These are phyloP conservation scores for Leucoptera coffeella DNA, from an alignment of 2,888 invertebrate species.

Conservation along the genomic window DNA sequence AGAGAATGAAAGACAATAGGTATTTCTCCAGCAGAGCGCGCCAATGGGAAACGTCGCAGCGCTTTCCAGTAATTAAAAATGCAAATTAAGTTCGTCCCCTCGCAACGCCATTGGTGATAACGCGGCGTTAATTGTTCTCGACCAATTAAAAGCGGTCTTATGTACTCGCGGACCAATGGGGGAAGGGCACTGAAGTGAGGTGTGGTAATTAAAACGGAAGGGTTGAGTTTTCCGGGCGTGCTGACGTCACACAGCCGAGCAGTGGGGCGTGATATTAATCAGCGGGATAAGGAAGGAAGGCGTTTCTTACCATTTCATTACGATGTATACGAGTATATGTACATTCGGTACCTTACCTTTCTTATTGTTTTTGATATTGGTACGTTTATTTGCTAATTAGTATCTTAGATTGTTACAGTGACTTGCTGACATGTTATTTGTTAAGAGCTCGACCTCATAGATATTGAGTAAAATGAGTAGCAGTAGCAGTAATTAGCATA, in stretches of 20 bases:
- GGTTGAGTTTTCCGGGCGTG: slow-evolving; percentile 46
- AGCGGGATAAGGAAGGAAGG: slow-evolving; percentile 17
- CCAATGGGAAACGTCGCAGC: slow-evolving; percentile 22
- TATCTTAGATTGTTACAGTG: too few species aligned
- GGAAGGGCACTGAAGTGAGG: slow-evolving; percentile 33
- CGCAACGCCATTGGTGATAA: slow-evolving; percentile 38
- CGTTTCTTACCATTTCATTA: too few species aligned
- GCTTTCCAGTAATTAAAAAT: slow-evolving; percentile 43
- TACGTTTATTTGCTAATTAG: too few species aligned
- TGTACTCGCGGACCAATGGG: slow-evolving; percentile 24
- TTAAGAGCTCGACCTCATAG: too few species aligned
- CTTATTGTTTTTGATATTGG: too few species aligned
- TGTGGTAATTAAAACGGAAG: slow-evolving; percentile 51
- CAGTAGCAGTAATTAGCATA: too few species aligned
- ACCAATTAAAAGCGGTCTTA: slow-evolving; percentile 44
- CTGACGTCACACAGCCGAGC: slow-evolving; percentile 7
- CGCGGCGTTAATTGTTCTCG: slow-evolving; percentile 40
- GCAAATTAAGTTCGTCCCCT: slow-evolving; percentile 44
- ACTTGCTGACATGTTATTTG: too few species aligned
- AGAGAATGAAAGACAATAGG: too few species aligned
- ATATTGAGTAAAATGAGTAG: too few species aligned
- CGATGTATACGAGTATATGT: too few species aligned
- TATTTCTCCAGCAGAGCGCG: too few species aligned
- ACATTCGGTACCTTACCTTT: too few species aligned
- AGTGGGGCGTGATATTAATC: slow-evolving; percentile 33